A percentile compares a stretch with the other conserved stretches of the same genome.
Conservation (phyloP, 2,888 invertebrate species). For the Agapetus fuscipes region DNA sequence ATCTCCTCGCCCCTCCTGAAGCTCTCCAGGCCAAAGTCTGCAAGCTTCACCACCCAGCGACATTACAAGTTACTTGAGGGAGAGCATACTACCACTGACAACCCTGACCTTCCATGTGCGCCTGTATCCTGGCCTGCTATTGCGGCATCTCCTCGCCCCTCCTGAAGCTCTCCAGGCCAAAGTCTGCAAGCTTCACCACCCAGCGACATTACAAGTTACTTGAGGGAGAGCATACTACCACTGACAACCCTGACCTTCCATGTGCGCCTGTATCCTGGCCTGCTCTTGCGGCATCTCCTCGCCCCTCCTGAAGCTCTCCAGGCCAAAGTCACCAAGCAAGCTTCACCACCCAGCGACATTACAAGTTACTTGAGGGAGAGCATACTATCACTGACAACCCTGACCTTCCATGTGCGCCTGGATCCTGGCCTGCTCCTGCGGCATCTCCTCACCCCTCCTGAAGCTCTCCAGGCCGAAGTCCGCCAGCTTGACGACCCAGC, state of each 20-base stretch:
- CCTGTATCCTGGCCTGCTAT: constrained; percentile 49
- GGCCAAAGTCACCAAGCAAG: constrained; percentile 82
- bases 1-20: constrained; percentile 70
- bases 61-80: constrained; percentile 65
- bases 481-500: constrained; percentile 89
- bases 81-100: too few relatives aligned
- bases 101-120: constrained; percentile 69
- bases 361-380: too few relatives aligned
- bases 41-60: constrained; percentile 87
- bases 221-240: too few relatives aligned
- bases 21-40: constrained; percentile 85
- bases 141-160: constrained; percentile 58
- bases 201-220: constrained; percentile 92
- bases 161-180: constrained; percentile 81
- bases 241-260: too few relatives aligned
- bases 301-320: constrained; percentile 75
- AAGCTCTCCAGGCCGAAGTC: constrained; percentile 89
- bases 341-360: constrained; percentile 94
- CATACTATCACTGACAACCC: too few relatives aligned
- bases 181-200: constrained; percentile 90
- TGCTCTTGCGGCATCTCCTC: constrained; percentile 57
- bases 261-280: constrained; percentile 50
- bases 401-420: constrained; percentile 64
- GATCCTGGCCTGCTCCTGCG: constrained; percentile 48
- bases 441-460: constrained; percentile 62